phyloP scores from a whole-genome alignment of 2,797 vertebrate species.

The Paguma larvata region DNA sequence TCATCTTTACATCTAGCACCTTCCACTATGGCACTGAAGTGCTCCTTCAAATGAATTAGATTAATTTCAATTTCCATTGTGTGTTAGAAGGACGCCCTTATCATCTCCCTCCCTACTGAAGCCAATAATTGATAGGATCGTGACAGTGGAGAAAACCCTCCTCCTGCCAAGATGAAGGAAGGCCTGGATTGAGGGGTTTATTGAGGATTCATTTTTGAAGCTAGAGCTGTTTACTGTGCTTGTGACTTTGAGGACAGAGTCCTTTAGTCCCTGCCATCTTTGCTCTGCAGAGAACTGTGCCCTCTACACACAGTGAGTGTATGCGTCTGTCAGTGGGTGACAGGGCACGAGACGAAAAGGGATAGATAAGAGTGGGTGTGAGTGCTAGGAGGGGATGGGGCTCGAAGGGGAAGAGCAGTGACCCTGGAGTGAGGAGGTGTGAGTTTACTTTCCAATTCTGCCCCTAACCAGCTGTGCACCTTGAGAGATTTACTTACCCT shows the following conservation, averaged over 20 bases:
- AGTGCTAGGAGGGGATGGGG: fast-evolving
- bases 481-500: background rate
- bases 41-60: conserved; percentile 68
- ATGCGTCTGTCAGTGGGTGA: background rate
- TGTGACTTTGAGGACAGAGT: background rate
- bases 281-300: background rate
- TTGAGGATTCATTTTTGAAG: background rate
- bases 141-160: background rate
- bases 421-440: too few relatives aligned
- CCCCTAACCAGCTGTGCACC: background rate
- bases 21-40: background rate
- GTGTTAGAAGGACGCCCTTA: conserved; percentile 15
- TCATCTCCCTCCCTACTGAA: background rate
- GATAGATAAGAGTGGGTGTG: background rate
- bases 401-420: too few relatives aligned
- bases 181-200: background rate
- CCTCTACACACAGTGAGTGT: background rate
- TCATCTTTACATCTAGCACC: conserved; percentile 33
- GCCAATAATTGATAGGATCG: conserved; percentile 2
- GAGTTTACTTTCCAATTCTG: background rate
- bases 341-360: fast-evolving
- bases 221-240: background rate
- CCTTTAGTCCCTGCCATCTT: background rate
- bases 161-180: background rate
- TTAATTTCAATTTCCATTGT: conserved; percentile 71